Base-by-base conservation (phyloP, 2,113 vertebrate species). In the Equus przewalskii region DNA sequence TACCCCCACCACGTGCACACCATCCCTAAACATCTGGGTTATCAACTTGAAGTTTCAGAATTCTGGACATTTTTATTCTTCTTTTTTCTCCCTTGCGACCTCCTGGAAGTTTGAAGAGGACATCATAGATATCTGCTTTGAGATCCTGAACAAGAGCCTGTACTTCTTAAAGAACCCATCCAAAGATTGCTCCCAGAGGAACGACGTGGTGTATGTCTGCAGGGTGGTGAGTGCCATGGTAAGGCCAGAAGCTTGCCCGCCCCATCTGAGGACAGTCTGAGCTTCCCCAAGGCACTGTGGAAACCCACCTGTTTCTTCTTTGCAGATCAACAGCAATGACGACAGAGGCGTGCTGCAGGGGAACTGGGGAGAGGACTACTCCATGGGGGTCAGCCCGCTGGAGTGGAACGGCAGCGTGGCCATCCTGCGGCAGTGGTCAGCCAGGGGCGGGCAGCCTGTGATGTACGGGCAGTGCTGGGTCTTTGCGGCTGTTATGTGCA, bases 391-490 rank as follows among this genome's bases (percentile, higher is more conserved):
- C 4, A 6, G 22, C 2, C 99, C 99, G 0, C 44, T 97, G 28
- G 96, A 97, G 44, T 99, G 99, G 99, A 99, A 33, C 0, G 98
- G 99, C 94, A 99, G 99, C 2, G 88, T 99, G 41, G 94, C 98
- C 73, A 99, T 99, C 95, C 98, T 99, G 15, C 89, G 96, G 19
- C 54, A 88, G 28, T 99, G 99, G 99, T 64, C 93, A 0, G 83
- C 96, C 12, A 56, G 95, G 5, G 70, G 78, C 1, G 98, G 97
- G 72, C 24, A 79, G 1, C 98, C 99, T 0, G 99, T 99, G 84
- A 99, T 98, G 91, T 99, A 98, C 0, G 99, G 99, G 0, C 99
- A 99, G 98, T 99, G 99, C 97, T 99, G 99, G 99, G 99, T 99
- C 96, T 99, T 99, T 62, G 99, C 99, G 3, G 99, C 98, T 0